Evolutionary conservation across 2,113 vertebrate species (phyloP).

Genomic region (Urocynchramus pylzowi): DNA sequence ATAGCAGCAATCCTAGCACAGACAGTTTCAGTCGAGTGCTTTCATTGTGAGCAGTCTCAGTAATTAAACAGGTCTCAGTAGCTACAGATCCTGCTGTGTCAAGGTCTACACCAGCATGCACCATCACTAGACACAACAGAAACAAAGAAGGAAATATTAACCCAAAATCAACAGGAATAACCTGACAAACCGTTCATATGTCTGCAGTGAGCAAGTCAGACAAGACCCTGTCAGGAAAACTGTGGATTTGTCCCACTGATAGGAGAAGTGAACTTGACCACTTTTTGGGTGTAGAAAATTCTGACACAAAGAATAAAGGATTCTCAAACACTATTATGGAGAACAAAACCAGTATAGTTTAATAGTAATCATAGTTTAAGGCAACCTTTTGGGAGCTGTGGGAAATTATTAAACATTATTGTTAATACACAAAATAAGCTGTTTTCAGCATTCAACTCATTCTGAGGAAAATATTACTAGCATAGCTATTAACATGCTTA

Average conservation of each 20-base stretch:
- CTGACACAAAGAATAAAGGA: background rate
- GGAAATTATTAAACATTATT: background rate
- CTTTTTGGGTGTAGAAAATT: background rate
- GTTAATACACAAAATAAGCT: background rate
- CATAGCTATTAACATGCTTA: background rate
- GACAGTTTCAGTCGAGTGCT: background rate
- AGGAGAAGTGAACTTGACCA: background rate
- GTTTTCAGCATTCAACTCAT: background rate
- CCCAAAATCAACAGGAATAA: background rate
- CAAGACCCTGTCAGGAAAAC: background rate
- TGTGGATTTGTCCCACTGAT: background rate
- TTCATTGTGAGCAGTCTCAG: background rate
- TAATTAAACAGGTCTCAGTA: background rate
- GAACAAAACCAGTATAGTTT: background rate
- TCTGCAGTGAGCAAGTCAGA: background rate
- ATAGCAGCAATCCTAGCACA: background rate
- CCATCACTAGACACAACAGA: background rate
- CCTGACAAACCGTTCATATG: background rate
- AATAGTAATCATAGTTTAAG: background rate
- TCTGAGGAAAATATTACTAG: background rate
- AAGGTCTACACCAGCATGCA: background rate
- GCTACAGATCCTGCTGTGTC: background rate
- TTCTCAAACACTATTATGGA: background rate
- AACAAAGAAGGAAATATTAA: background rate
- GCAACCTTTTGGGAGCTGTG: background rate